phyloP scores from a whole-genome alignment of 2,113 vertebrate species.

The Loxodonta africana region DNA sequence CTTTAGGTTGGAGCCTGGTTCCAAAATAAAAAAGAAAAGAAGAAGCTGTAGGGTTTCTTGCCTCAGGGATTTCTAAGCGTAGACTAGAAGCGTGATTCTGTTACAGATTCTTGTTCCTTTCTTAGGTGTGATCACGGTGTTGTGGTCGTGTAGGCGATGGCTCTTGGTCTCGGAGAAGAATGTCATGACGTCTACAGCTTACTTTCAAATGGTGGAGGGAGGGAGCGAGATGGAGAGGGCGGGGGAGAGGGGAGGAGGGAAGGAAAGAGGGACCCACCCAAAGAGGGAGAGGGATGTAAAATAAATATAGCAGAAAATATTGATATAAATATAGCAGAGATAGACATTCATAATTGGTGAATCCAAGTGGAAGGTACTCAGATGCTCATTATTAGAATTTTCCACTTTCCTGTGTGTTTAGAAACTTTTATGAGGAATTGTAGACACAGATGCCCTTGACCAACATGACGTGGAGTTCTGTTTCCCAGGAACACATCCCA shows the following conservation, averaged over 20 bases:
- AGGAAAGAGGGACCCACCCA: too few species aligned
- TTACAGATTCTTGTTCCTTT: neutral
- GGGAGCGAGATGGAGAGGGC: neutral
- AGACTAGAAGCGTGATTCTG: neutral
- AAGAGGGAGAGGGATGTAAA: too few species aligned
- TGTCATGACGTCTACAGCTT: neutral
- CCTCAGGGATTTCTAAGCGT: neutral
- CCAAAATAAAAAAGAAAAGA: neutral
- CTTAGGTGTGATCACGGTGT: neutral
- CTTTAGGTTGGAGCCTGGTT: too few species aligned
- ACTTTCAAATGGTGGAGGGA: neutral
- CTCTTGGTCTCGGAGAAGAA: neutral
- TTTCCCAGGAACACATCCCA: too few species aligned
- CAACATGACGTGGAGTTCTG: too few species aligned
- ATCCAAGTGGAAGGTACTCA: too few species aligned
- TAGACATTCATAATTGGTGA: too few species aligned
- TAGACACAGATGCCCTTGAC: neutral
- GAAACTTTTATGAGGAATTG: neutral
- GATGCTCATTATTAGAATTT: too few species aligned
- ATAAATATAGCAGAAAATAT: too few species aligned
- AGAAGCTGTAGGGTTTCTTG: too few species aligned
- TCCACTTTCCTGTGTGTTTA: neutral
- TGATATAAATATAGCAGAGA: too few species aligned
- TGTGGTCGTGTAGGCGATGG: neutral
- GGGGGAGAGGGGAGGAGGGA: neutral